These are phyloP conservation scores for Linnaemya tessellans DNA, from an alignment of 2,888 invertebrate genomes.

Conservation along the genomic window DNA sequence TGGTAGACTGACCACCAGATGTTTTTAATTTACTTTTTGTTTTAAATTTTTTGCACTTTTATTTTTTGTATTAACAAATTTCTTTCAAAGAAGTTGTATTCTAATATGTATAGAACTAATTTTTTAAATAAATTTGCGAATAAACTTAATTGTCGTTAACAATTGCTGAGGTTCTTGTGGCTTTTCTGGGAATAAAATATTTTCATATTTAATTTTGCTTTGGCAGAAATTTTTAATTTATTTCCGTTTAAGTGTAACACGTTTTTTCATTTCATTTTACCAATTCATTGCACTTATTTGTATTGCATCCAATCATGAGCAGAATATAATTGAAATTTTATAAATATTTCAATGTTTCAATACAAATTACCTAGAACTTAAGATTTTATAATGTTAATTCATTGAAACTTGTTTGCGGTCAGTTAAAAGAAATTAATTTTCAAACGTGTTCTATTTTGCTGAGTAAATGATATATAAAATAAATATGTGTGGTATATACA, in stretches of 20 bases:
- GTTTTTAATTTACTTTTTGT: constrained; percentile 42
- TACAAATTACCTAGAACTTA: constrained; percentile 18
- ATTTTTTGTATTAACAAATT: neutral
- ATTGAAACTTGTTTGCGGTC: neutral
- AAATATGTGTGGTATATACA: too few species aligned
- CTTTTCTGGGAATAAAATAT: constrained; percentile 13
- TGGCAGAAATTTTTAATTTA: constrained; percentile 48
- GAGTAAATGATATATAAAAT: too few species aligned
- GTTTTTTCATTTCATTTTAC: constrained; percentile 30
- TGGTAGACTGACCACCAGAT: constrained; percentile 49
- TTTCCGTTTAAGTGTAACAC: constrained; percentile 61
- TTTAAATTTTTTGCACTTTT: constrained; percentile 4
- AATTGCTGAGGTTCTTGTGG: constrained; percentile 57
- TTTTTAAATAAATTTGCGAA: constrained; percentile 18
- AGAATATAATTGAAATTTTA: constrained; percentile 33
- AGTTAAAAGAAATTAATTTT: neutral
- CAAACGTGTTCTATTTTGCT: neutral
- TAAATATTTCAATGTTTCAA: constrained; percentile 20
- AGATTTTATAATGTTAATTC: neutral
- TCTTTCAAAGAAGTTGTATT: neutral
- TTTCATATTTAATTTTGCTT: neutral
- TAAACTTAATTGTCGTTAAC: constrained; percentile 50
- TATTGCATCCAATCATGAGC: neutral
- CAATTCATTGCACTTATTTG: constrained; percentile 24
- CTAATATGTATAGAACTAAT: neutral